Base-by-base conservation (phyloP, 2,888 invertebrate species). In the Ischnus inquisitorius region DNA sequence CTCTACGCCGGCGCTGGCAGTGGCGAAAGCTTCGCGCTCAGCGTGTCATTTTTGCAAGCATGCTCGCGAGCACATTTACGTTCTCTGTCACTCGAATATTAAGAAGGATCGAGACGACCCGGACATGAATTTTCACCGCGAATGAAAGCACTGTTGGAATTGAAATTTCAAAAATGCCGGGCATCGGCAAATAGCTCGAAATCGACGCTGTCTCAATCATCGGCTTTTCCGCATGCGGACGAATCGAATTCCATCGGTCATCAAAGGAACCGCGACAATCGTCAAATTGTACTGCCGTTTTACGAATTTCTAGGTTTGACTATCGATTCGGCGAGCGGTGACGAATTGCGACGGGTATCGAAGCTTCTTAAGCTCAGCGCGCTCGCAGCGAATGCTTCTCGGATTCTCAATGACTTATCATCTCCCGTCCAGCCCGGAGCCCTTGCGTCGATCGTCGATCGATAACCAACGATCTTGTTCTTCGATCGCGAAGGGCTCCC, bases 21-120 rank as follows among this genome's bases (percentile, higher is more conserved):
- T 84, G 81, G 79, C 84, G 46, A 83, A 83, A 82, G 79, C 81
- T 82, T 83, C 28, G 83, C 83, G 79, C 83, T 85, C 43, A 84
- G 86, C 83, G 85, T 83, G 85, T 82, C 22, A 69, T 46, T 72
- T 39, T 74, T 28, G 75, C 80, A 83, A 77, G 82, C 84, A 71
- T 74, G 79, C 79, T 76, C 69, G 78, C 78, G 28, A 65, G 41
- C 39, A 62, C 48, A 64, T 62, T 51, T 28, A n/a, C 14, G 41
- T n/a, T 12, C 16, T 41, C 2, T 67, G 3, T 51, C 22, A 39
- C 34, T 71, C 22, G n/a, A 68, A n/a, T 16, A 4, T 68, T 16
- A 76, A 77, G 46, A 64, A 81, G 81, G 64, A 64, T 81, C 14
- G 81, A 81, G 51, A 64, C 62, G 5, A 22, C 12, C 10, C 19